Conservation (phyloP, 2,888 invertebrate genomes). For the Diaphora mendica region DNA sequence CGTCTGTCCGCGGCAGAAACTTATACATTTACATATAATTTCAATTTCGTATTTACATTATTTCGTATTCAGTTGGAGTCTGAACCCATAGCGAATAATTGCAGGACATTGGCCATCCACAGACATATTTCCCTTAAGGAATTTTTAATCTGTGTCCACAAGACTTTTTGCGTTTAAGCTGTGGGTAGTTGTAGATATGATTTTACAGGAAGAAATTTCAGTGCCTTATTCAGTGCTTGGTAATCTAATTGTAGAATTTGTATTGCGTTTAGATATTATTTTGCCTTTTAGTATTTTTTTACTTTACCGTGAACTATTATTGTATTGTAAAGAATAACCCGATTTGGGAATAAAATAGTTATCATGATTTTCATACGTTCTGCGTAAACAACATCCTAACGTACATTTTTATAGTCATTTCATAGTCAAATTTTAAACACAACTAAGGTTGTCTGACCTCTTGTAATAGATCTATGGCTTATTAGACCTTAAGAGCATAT, state of each 20-base stretch:
- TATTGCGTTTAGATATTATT: background rate
- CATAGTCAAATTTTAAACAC: background rate
- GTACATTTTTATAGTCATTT: too few relatives aligned
- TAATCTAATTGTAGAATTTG: background rate
- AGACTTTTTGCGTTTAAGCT: constrained; percentile 26
- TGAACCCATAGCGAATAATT: constrained; percentile 24
- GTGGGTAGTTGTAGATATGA: background rate
- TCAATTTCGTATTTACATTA: constrained; percentile 51
- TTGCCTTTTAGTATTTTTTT: background rate
- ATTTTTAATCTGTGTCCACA: constrained; percentile 51
- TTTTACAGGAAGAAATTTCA: background rate
- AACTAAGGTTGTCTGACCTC: background rate
- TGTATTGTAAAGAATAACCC: too few relatives aligned
- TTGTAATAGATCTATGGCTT: background rate
- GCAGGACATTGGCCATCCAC: constrained; percentile 39
- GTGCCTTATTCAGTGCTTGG: too few relatives aligned
- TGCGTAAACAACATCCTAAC: background rate
- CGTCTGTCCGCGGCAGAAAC: constrained; percentile 22
- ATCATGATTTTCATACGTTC: background rate
- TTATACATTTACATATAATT: constrained; percentile 49
- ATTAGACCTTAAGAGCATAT: background rate
- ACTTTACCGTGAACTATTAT: background rate
- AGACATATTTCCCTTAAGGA: constrained; percentile 33
- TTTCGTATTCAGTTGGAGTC: constrained; percentile 48
- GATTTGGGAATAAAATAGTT: background rate